phyloP scores from a whole-genome alignment of 2,888 invertebrate genomes.

The Platycheirus rosarum region DNA sequence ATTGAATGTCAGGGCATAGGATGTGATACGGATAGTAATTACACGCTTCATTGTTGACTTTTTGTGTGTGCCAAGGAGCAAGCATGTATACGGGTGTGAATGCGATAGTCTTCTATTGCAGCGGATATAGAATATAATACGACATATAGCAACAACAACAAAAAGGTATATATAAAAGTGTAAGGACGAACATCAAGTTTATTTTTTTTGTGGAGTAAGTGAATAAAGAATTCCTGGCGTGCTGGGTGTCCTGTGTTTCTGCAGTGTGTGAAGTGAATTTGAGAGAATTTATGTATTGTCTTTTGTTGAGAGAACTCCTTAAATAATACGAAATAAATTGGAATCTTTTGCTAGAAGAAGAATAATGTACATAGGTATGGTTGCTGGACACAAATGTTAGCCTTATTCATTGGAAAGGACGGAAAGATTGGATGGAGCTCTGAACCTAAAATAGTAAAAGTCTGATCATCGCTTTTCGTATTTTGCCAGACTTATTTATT shows the following conservation, averaged over 20 bases:
- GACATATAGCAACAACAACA: neutral
- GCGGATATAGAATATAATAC: neutral
- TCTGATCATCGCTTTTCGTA: no score
- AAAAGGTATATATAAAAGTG: conserved; percentile 26
- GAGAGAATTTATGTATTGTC: conserved; percentile 53
- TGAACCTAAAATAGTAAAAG: no score
- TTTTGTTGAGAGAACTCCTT: conserved; percentile 38
- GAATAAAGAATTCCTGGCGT: conserved; percentile 21
- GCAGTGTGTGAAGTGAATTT: conserved; percentile 64
- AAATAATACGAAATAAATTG: conserved; percentile 49
- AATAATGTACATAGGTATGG: neutral
- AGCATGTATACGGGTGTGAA: conserved; percentile 23
- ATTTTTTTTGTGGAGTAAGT: conserved; percentile 44
- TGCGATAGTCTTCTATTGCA: neutral
- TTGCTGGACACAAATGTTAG: conserved; percentile 11
- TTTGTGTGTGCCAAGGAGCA: conserved; percentile 44
- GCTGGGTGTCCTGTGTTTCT: neutral
- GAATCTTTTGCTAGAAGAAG: neutral
- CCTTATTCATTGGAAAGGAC: neutral
- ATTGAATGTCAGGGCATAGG: conserved; percentile 70
- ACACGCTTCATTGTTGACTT: conserved; percentile 82
- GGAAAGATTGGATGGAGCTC: neutral
- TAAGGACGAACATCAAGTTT: conserved; percentile 48
- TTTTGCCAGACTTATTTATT: no score
- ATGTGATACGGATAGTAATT: conserved; percentile 80